Evolutionary conservation across 2,888 invertebrate species (phyloP), one percentile per base, ranked within the genome.

Genomic region (Rhingia campestris): DNA sequence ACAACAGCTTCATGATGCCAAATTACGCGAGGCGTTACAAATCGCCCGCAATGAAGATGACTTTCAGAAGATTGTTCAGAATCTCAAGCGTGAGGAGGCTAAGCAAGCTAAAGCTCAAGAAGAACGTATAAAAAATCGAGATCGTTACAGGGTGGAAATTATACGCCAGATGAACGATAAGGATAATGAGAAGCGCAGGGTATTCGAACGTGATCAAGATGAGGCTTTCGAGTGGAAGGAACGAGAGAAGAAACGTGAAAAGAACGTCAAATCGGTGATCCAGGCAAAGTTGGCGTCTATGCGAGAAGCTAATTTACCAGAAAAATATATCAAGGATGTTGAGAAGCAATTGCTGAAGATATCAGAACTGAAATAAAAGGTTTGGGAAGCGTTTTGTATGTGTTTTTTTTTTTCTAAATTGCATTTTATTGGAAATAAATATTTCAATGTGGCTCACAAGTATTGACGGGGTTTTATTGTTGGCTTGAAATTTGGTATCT

Each of bases 251-350:
- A 88, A 89, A 75, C 89, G 91, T 0, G 89, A 90, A 61, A 87
- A 88, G 12, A 91, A 91, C 64, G 89, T 92, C 63, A 88, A 88
- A 30, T 88, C 89, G 32, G 89, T 91, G 3, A 91, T 92, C 61
- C 87, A 88, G 75, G 87, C 89, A 0, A 92, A 92, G 81, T 87
- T 92, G 37, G 87, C 88, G 1, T 88, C 89, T 33, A 91, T 92
- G 91, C 88, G 91, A 1, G 88, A 90, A 4, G 91, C 91, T 3
- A 91, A 91, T 41, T 85, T 92, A 61, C 91, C 92, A 0, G 91
- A 91, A 5, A 91, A 91, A 64, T 91, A 91, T 69, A 88, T 92
- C 5, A 91, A 89, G 49, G 91, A 91, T 82, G 91, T 91, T 22
- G 91, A 91, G 74, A 87, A 87, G 32, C 87, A 88, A 76, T 51